Evolutionary conservation across 2,113 vertebrate genomes (phyloP), one percentile per base, ranked within the genome.

Genomic region (Eulacestoma nigropectus): DNA sequence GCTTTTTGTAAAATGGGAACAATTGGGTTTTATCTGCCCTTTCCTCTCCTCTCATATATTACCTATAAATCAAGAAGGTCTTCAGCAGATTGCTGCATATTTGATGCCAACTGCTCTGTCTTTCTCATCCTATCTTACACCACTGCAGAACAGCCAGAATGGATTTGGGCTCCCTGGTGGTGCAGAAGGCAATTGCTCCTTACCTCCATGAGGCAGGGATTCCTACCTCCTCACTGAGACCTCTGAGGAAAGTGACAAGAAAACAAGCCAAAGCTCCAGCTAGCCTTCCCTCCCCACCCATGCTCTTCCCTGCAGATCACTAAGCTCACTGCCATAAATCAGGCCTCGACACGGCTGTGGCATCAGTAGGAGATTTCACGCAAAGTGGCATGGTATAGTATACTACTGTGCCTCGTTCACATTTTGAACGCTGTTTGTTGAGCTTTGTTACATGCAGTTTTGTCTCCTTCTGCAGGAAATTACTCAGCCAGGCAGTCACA

Each of bases 391-490:
- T 4, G 11, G 41, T 84, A 85, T 82, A 10, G 4, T 25, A 18
- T 35, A 47, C 63, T 64, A 26, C 27, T 32, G 50, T 14, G 26
- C 42, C 73, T 68, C 0, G 0, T 32, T 87, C 26, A 15, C 13
- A 16, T 79, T 96, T 95, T 89, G 89, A 89, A 65, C 26, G 60
- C 69, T 90, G 60, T 95, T 97, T 96, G 92, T 96, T 93, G 92
- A 92, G 93, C 96, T 98, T 96, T 97, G 96, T 96, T 97, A 95
- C 81, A 89, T 82, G 92, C 94, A 91, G 91, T 96, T 97, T 97
- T 97, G 89, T 97, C 94, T 97, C 96, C 91, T 98, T 96, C 96
- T 98, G 95, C 96, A 96, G 96, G 97, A 94, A 97, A 97, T 98
- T 97, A 97, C 87, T 97, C 94, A 95, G 82, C 87, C 86, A 87